Evolutionary conservation across 1,140 invertebrate genomes (phyloP).

Genomic region (Neotoxoptera formosana): DNA sequence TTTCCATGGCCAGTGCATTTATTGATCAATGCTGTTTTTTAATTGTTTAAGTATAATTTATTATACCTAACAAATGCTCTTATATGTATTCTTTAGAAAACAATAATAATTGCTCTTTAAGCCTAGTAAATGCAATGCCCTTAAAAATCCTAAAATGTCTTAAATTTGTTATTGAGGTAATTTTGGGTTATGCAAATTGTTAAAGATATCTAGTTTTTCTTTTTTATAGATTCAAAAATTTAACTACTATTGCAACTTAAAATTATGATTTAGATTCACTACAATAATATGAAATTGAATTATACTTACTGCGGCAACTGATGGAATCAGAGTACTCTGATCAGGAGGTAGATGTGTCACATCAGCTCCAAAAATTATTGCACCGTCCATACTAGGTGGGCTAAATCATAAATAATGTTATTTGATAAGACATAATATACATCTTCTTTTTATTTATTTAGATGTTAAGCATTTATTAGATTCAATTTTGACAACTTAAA

Average conservation of each 20-base stretch:
- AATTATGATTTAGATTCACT: neutral
- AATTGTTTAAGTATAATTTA: no score
- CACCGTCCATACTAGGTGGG: slow-evolving; percentile 51
- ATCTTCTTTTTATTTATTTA: neutral
- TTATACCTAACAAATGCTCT: neutral
- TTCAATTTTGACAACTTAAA: neutral
- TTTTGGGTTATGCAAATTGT: neutral
- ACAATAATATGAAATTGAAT: slow-evolving; percentile 24
- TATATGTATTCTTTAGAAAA: neutral
- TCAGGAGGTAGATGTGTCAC: slow-evolving; percentile 86
- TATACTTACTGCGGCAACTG: slow-evolving; percentile 77
- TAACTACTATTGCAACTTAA: neutral
- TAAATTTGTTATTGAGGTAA: neutral
- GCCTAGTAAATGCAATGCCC: neutral
- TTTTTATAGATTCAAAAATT: neutral
- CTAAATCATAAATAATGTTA: slow-evolving; percentile 29
- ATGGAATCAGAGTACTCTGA: slow-evolving; percentile 72
- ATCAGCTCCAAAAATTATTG: slow-evolving; percentile 85
- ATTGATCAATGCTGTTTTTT: no score
- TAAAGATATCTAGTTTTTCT: no score
- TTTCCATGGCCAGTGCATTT: no score
- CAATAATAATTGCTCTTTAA: neutral
- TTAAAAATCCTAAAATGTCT: neutral
- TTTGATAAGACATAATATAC: neutral
- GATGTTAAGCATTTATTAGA: neutral